phyloP scores from a whole-genome alignment of 30 jellyfish, hydroid and myxozoan genomes.

The Hydra vulgaris region DNA sequence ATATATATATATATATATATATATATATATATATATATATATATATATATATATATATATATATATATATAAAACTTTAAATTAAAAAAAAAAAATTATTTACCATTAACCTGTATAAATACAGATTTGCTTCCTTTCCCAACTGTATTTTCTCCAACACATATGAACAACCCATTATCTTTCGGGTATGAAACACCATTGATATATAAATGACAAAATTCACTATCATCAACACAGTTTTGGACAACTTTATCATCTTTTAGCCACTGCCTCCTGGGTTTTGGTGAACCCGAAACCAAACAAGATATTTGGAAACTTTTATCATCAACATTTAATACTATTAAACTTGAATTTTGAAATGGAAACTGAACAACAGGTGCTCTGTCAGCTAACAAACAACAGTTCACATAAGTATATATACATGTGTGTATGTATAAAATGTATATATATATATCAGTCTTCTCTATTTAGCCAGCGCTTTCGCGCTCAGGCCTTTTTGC shows the following conservation, averaged over 20 bases:
- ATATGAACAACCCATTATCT: background rate
- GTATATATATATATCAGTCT: no score
- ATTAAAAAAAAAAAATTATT: no score
- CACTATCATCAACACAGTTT: background rate
- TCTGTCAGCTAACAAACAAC: background rate
- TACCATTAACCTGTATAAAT: background rate
- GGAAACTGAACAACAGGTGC: background rate
- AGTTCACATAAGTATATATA: background rate
- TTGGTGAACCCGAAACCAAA: constrained; percentile 18
- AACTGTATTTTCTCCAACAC: background rate
- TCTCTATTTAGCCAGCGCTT: no score
- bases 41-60: no score
- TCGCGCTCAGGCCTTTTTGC: no score
- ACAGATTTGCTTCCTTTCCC: background rate
- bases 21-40: no score
- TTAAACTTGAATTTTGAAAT: background rate
- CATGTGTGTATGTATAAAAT: no score
- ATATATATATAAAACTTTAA: no score
- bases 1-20: no score
- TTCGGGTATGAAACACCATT: background rate
- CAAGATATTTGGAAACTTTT: background rate
- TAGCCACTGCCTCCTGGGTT: constrained; percentile 17
- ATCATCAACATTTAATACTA: background rate
- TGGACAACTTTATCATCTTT: constrained; percentile 7
- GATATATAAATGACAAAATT: background rate